Base-by-base conservation (phyloP, 2,888 invertebrate genomes). In the Rugalucina vietnamica region DNA sequence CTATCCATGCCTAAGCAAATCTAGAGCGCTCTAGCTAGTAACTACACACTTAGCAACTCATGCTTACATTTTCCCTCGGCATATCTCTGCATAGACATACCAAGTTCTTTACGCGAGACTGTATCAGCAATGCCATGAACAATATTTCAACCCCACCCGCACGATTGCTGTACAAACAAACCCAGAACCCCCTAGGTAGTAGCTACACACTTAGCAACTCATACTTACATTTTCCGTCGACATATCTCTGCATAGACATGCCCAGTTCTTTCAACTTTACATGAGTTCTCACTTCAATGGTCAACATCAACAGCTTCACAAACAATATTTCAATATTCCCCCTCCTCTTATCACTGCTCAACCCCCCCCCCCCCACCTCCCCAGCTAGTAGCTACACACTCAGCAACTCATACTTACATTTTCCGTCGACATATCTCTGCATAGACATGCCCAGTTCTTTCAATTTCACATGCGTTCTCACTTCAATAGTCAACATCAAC, bases 401-500 rank as follows among this genome's bases (percentile, higher is more conserved):
- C n/a, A n/a, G n/a, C n/a, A n/a, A n/a, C n/a, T n/a, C n/a, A 8
- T 70, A 91, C 92, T 93, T 88, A 93, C 93, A 93, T 84, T 91
- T 90, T 49, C 91, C 92, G 78, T 91, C 91, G 36, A 92, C 90
- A 85, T 89, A 89, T 84, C 90, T 91, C 82, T 93, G 92, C 49
- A 93, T 85, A 36, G 91, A 91, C 79, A 90, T 91, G 10, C 91
- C 87, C 65, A 93, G 79, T 29, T 93, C 93, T 65, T 98, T 96
- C 88, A 97, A 97, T 77, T 97, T 96, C 0, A 98, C 98, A 89
- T 92, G 91, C 12, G 94, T 93, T 50, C 99, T 96, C 79, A 98
- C 97, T 93, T 99, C 98, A 90, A 99, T 98, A 0, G 99, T 99
- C 94, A 98, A 98, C 8, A 99, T 98, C 50, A 99, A 96, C 76